These are phyloP conservation scores for Prunella himalayana DNA, from an alignment of 2,113 vertebrate species.

Conservation along the genomic window DNA sequence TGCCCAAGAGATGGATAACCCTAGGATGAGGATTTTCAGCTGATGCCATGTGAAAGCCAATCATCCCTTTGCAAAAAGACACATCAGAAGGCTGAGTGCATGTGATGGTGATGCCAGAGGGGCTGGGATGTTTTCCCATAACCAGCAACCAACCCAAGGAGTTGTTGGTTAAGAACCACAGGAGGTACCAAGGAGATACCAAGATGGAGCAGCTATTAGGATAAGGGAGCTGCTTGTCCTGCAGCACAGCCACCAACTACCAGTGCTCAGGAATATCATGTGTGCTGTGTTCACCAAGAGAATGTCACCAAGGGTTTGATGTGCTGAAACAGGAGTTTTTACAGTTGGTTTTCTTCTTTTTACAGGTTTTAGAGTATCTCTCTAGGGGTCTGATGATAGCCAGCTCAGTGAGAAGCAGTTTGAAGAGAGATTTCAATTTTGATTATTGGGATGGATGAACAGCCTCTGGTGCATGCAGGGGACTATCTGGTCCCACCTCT, in stretches of 20 bases:
- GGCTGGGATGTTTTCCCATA: fast-evolving
- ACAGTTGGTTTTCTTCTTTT: not conserved
- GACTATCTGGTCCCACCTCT: not conserved
- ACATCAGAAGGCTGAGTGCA: not conserved
- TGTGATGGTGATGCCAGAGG: not conserved
- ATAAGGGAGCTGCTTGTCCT: not conserved
- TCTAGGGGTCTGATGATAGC: not conserved
- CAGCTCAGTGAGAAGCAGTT: not conserved
- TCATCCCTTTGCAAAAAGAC: not conserved
- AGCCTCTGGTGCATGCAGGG: not conserved
- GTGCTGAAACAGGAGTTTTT: not conserved
- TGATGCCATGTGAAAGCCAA: not conserved
- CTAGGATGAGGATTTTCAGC: not conserved
- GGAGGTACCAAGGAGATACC: not conserved
- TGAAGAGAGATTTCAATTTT: not conserved
- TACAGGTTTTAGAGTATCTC: not conserved
- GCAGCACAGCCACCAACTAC: not conserved
- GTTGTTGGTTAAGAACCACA: not conserved
- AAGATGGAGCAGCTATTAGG: not conserved
- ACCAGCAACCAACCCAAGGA: not conserved
- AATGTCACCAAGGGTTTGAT: not conserved
- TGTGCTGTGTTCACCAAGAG: not conserved
- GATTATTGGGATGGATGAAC: not conserved
- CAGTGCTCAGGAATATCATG: not conserved
- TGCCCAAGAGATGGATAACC: not conserved